These are phyloP conservation scores for Rhadina sibilatrix DNA, from an alignment of 2,113 vertebrate species.

Conservation along the genomic window DNA sequence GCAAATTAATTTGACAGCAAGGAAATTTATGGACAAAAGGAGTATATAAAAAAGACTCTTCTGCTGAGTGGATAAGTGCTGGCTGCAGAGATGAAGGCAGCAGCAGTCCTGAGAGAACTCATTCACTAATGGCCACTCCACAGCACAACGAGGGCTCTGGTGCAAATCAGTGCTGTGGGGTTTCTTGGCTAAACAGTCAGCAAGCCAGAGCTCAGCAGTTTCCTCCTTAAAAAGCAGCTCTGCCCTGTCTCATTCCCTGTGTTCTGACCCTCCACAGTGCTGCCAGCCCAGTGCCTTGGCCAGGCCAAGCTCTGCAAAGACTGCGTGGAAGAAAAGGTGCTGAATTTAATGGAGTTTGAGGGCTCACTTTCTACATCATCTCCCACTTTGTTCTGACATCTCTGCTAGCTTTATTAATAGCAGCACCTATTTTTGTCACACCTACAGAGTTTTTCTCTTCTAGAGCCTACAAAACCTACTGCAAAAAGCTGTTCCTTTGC, in stretches of 20 bases:
- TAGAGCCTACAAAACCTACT: neutral
- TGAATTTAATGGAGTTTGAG: neutral
- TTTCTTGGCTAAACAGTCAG: neutral
- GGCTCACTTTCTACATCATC: neutral
- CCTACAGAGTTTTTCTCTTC: neutral
- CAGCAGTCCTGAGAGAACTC: neutral
- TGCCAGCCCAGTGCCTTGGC: neutral
- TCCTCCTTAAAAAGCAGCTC: neutral
- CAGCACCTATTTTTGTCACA: neutral
- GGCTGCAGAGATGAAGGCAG: neutral
- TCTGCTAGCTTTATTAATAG: neutral
- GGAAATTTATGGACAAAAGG: neutral
- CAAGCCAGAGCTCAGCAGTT: neutral
- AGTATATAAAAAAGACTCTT: neutral
- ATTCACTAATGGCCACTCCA: neutral
- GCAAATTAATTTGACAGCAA: conserved; percentile 7
- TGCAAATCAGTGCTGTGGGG: neutral
- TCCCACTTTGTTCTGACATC: neutral
- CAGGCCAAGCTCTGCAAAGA: neutral
- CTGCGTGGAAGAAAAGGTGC: neutral
- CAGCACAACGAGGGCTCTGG: neutral
- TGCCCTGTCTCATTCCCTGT: neutral
- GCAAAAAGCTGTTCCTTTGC: neutral
- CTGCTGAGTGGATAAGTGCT: neutral
- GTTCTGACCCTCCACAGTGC: neutral